These are phyloP conservation scores for Craseonycteris thonglongyai DNA, from an alignment of 2,113 vertebrate species.

Conservation along the genomic window DNA sequence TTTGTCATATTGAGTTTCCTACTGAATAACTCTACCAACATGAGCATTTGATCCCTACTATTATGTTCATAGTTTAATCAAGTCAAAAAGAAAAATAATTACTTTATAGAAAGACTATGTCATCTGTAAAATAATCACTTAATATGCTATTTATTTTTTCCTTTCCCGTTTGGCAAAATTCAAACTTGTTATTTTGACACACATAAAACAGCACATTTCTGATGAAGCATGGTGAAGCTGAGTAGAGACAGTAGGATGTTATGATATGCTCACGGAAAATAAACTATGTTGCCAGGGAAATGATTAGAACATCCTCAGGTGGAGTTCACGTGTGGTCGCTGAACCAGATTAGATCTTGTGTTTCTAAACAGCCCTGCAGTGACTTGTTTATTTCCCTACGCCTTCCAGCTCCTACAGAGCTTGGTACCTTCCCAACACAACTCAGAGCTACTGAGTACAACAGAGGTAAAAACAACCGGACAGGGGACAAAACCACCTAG, in stretches of 20 bases:
- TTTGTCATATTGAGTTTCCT: background rate
- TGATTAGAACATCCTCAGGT: slow-evolving; percentile 45
- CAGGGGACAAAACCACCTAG: background rate
- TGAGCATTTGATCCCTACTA: background rate
- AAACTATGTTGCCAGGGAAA: slow-evolving; percentile 53
- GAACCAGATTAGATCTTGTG: background rate
- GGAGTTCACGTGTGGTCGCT: slow-evolving; percentile 46
- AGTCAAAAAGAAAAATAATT: background rate
- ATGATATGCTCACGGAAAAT: slow-evolving; percentile 1
- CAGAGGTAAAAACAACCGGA: background rate
- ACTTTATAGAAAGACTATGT: background rate
- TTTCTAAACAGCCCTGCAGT: slow-evolving; percentile 3
- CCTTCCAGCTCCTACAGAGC: background rate
- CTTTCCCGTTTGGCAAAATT: slow-evolving; percentile 33
- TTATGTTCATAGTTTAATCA: background rate
- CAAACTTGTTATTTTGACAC: slow-evolving; percentile 18
- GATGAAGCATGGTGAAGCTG: background rate
- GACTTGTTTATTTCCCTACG: background rate
- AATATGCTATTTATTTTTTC: background rate
- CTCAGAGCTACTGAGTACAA: background rate
- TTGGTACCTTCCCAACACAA: background rate
- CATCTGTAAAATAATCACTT: background rate
- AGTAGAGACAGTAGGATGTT: background rate
- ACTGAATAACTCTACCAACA: background rate
- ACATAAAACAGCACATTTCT: background rate